These are phyloP conservation scores for Gallinago media DNA, from an alignment of 2,113 vertebrate genomes.

Conservation along the genomic window DNA sequence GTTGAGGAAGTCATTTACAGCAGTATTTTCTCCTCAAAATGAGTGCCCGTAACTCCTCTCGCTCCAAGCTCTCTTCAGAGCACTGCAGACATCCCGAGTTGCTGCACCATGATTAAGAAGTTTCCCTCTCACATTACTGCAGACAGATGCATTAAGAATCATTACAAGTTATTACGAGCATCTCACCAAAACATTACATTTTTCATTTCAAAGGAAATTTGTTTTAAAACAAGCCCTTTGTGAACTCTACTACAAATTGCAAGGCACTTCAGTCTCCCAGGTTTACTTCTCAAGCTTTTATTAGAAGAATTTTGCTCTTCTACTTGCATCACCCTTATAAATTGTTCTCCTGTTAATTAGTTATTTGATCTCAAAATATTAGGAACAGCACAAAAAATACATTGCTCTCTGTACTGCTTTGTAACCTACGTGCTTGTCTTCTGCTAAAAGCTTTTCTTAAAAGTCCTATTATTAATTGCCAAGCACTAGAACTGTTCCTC, in stretches of 20 bases:
- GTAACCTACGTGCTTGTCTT: neutral
- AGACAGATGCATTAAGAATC: neutral
- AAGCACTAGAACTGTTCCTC: neutral
- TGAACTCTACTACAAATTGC: neutral
- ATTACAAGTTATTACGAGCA: neutral
- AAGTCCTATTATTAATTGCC: slow-evolving; percentile 1
- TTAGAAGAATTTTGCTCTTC: neutral
- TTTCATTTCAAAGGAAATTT: neutral
- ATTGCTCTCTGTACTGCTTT: neutral
- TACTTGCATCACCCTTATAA: neutral
- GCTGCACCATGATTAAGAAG: neutral
- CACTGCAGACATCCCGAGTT: neutral
- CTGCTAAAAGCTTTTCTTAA: slow-evolving; percentile 22
- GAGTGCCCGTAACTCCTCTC: rapidly evolving
- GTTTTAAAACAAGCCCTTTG: neutral
- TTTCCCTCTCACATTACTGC: neutral
- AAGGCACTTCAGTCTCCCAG: neutral
- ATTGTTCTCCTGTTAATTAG: neutral
- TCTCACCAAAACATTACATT: neutral
- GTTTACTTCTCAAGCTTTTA: neutral
- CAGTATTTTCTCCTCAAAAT: neutral
- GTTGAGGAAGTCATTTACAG: neutral
- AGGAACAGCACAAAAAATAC: neutral
- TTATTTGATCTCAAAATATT: neutral
- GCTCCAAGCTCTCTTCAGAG: neutral